phyloP scores from a whole-genome alignment of 2,888 invertebrate genomes.

The Lasioglossum zephyrum region DNA sequence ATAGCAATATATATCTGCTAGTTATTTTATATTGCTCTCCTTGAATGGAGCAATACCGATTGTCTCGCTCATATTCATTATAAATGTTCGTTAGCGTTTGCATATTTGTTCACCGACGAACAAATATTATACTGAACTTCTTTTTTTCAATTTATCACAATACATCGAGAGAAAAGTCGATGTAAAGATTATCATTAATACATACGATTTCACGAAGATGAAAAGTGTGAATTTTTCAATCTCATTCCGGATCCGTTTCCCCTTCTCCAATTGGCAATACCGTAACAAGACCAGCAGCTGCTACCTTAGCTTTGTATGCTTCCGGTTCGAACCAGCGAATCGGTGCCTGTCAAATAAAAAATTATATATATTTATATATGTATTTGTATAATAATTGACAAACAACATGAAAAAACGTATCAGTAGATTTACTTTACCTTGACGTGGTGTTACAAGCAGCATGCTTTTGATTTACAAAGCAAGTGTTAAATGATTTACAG shows the following conservation, averaged over 20 bases:
- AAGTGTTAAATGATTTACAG: constrained; percentile 56
- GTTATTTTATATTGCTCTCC: constrained; percentile 39
- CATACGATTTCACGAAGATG: constrained; percentile 49
- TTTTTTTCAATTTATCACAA: constrained; percentile 54
- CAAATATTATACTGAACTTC: constrained; percentile 17
- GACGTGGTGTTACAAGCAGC: constrained; percentile 65
- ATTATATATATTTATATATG: not conserved
- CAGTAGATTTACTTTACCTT: constrained; percentile 55
- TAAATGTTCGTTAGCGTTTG: constrained; percentile 3
- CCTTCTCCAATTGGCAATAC: constrained; percentile 79
- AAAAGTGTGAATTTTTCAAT: constrained; percentile 16
- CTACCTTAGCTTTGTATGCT: constrained; percentile 82
- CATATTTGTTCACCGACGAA: constrained; percentile 22
- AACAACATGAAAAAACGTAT: not conserved
- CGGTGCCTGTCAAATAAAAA: constrained; percentile 78
- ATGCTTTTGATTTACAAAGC: constrained; percentile 72
- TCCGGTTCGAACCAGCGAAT: constrained; percentile 85
- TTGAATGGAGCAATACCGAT: constrained; percentile 42
- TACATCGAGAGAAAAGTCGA: constrained; percentile 44
- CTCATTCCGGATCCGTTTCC: constrained; percentile 80
- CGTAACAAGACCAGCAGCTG: constrained; percentile 80
- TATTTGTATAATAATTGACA: not conserved
- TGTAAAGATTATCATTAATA: constrained; percentile 47
- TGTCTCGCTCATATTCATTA: constrained; percentile 1
- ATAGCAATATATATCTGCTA: constrained; percentile 23